Evolutionary conservation across 2,113 vertebrate genomes (phyloP).

Genomic region (Grallaria varia): DNA sequence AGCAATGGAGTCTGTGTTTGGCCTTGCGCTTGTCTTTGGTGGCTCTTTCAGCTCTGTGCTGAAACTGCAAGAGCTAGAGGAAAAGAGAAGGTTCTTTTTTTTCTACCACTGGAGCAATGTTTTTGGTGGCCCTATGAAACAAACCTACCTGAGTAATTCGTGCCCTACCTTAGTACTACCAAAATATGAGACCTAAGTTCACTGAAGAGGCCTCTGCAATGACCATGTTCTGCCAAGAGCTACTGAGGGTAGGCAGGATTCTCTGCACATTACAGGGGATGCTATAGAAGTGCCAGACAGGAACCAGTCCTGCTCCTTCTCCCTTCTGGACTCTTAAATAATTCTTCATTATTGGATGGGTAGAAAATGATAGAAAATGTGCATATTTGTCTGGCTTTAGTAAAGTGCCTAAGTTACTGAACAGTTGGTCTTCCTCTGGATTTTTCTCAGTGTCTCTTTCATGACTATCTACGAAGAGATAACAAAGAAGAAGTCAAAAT

Average conservation of each 20-base stretch:
- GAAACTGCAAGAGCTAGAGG: background rate
- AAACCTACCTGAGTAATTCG: background rate
- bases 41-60: background rate
- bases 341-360: background rate
- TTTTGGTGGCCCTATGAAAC: background rate
- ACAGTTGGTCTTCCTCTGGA: background rate
- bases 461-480: background rate
- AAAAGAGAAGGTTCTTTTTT: background rate
- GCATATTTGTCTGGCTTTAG: background rate
- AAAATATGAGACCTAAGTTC: background rate
- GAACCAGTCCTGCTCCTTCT: background rate
- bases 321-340: background rate
- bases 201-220: background rate
- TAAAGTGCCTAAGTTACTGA: background rate
- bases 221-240: background rate
- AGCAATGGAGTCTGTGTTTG: background rate
- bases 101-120: rapidly evolving
- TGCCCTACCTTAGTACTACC: background rate
- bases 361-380: background rate
- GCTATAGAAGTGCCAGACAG: background rate
- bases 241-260: background rate
- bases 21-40: background rate
- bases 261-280: background rate
- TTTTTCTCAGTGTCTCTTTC: background rate
- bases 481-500: background rate